These are phyloP conservation scores for Callitettix versicolor DNA, from an alignment of 1,140 invertebrate genomes.

Conservation along the genomic window DNA sequence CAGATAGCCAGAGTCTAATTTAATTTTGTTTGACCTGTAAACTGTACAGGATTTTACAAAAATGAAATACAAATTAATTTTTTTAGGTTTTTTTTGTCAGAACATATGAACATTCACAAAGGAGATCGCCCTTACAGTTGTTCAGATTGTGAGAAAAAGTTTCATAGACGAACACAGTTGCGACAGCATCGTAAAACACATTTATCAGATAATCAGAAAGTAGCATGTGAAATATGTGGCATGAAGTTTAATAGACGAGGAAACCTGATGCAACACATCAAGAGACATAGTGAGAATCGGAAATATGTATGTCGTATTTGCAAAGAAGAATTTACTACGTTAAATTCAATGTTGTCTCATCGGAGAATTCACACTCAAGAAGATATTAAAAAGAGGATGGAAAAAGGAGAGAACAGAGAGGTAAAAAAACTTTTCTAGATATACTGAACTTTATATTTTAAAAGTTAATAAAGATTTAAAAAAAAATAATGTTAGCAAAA, in stretches of 20 bases:
- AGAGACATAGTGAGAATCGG: constrained; percentile 28
- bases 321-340: constrained; percentile 23
- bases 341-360: constrained; percentile 21
- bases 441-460: no score
- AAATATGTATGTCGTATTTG: constrained; percentile 27
- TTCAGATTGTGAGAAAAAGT: constrained; percentile 36
- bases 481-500: no score
- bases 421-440: no score
- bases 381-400: constrained; percentile 3
- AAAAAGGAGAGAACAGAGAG: no score
- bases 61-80: constrained; percentile 17
- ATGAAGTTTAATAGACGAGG: constrained; percentile 32
- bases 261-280: constrained; percentile 33
- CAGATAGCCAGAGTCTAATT: no score
- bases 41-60: no score
- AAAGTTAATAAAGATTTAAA: no score
- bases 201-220: constrained; percentile 27
- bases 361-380: constrained; percentile 24
- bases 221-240: constrained; percentile 29
- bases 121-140: constrained; percentile 36
- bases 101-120: constrained; percentile 33
- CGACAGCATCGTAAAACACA: constrained; percentile 32
- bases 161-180: constrained; percentile 34
- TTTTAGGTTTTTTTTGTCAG: constrained; percentile 31
- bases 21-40: no score